Conservation (phyloP, 2,888 invertebrate genomes). For the Panzeria rudis region DNA sequence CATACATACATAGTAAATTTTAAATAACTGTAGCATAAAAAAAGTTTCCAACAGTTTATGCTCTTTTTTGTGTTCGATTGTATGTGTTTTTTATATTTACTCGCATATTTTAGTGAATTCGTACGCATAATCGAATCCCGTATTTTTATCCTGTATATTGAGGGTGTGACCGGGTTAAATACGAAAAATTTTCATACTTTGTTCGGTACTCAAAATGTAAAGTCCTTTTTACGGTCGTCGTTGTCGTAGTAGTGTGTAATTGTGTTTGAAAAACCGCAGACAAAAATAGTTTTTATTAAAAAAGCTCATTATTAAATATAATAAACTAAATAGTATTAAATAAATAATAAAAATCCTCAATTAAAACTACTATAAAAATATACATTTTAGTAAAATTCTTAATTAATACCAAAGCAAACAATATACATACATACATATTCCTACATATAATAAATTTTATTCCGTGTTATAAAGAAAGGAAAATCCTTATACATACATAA, state of each 20-base stretch:
- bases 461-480: constrained; percentile 35
- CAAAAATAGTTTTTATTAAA: constrained; percentile 55
- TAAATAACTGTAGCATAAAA: constrained; percentile 52
- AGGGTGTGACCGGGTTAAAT: constrained; percentile 84
- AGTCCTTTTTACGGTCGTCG: constrained; percentile 76
- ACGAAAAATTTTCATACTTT: constrained; percentile 82
- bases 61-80: constrained; percentile 55
- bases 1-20: not conserved
- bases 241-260: constrained; percentile 64
- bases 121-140: constrained; percentile 78
- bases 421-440: constrained; percentile 2
- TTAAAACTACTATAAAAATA: not conserved
- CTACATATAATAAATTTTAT: constrained; percentile 12
- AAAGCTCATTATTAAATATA: constrained; percentile 39
- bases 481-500: constrained; percentile 71
- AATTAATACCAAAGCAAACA: constrained; percentile 2
- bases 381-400: constrained; percentile 25
- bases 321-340: constrained; percentile 13
- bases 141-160: constrained; percentile 77
- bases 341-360: constrained; percentile 35
- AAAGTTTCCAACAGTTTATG: constrained; percentile 43
- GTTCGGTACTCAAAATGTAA: constrained; percentile 81
- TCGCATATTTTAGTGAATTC: constrained; percentile 69
- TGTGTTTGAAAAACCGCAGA: constrained; percentile 70
- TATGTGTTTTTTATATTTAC: constrained; percentile 57